phyloP scores from a whole-genome alignment of 2,888 invertebrate genomes.

The Ligdia adustata region DNA sequence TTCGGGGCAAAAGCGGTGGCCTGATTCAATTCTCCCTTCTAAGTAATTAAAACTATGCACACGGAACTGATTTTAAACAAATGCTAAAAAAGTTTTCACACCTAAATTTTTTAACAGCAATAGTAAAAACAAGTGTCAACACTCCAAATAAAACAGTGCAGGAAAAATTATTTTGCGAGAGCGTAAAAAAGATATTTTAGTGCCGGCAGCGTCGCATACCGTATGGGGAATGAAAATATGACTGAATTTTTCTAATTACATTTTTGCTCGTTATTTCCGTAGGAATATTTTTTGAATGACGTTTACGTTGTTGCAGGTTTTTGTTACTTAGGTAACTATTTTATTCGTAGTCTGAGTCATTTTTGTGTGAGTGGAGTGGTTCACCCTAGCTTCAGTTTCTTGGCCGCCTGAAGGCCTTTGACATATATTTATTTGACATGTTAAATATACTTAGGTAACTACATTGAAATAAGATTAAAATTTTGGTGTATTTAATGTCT shows the following conservation, averaged over 20 bases:
- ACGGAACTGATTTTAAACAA: background rate
- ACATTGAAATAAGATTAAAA: no score
- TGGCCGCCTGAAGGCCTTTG: no score
- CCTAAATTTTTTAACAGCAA: conserved; percentile 2
- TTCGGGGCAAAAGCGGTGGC: no score
- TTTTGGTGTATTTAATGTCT: no score
- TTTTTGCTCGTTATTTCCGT: conserved; percentile 1
- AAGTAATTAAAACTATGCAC: background rate
- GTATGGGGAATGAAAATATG: conserved; percentile 3
- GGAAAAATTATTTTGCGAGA: conserved; percentile 10
- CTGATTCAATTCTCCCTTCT: no score
- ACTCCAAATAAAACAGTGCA: conserved; percentile 19
- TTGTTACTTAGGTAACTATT: no score
- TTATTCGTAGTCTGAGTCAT: no score
- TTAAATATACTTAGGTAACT: no score
- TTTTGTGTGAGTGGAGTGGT: no score
- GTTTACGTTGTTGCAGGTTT: background rate
- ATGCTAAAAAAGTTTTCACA: conserved; percentile 6
- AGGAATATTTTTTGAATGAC: background rate
- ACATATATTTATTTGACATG: no score
- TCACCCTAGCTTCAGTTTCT: no score
- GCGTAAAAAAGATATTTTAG: conserved; percentile 21
- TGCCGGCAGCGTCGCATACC: conserved; percentile 3
- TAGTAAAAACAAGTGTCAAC: conserved; percentile 22
- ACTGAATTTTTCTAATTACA: conserved; percentile 13